Percentiles rank a stretch among this genome's conserved stretches.
Conservation (phyloP, 1,140 invertebrate species). For the Papilio machaon region DNA sequence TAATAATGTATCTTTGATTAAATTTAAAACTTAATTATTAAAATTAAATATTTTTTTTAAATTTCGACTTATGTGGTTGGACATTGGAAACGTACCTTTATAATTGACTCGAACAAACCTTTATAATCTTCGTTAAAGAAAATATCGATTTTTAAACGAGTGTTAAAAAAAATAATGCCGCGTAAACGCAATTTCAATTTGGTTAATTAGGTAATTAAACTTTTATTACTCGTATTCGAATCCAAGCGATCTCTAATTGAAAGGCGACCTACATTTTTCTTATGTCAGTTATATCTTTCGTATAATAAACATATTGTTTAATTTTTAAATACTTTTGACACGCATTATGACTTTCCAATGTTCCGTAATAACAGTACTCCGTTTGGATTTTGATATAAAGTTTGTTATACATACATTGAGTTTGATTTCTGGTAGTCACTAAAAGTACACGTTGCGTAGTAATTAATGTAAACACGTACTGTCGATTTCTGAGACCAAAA, state of each 20-base stretch:
- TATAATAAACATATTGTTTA: constrained; percentile 33
- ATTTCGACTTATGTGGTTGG: neutral
- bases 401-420: neutral
- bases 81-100: neutral
- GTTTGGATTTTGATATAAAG: neutral
- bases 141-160: constrained; percentile 28
- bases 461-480: no score
- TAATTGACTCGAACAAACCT: neutral
- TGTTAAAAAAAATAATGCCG: constrained; percentile 16
- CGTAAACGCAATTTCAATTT: constrained; percentile 30
- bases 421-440: no score
- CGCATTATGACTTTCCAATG: neutral
- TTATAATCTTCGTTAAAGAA: constrained; percentile 19
- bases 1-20: no score
- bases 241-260: constrained; percentile 20
- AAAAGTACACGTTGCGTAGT: no score
- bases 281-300: neutral
- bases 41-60: neutral
- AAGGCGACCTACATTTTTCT: constrained; percentile 26
- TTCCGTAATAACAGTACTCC: constrained; percentile 12
- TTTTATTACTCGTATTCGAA: constrained; percentile 10
- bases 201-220: constrained; percentile 27
- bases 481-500: no score
- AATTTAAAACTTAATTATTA: no score
- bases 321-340: constrained; percentile 20